Evolutionary conservation across 2,888 invertebrate genomes (phyloP).

Genomic region (Pherbina coryleti): DNA sequence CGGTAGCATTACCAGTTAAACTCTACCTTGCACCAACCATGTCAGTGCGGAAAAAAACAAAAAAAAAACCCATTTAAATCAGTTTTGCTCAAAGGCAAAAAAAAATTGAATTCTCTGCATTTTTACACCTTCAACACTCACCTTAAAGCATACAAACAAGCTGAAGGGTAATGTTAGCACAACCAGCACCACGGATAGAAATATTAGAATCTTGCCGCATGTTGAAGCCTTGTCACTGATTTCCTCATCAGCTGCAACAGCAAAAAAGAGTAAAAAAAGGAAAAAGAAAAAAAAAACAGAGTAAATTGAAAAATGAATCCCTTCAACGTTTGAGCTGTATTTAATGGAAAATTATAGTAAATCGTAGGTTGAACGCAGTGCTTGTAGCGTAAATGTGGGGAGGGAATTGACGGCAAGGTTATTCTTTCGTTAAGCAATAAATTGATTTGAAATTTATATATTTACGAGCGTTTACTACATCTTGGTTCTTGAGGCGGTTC

Average conservation of each 20-base stretch:
- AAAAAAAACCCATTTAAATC: neutral
- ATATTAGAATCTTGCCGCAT: constrained; percentile 86
- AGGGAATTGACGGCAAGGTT: no score
- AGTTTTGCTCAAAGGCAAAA: neutral
- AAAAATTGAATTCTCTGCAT: neutral
- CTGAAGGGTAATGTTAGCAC: constrained; percentile 91
- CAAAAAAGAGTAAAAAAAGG: constrained; percentile 17
- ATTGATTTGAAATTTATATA: no score
- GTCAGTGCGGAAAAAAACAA: neutral
- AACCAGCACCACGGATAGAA: constrained; percentile 86
- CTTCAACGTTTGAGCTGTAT: neutral
- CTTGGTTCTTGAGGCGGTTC: no score
- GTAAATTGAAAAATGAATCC: neutral
- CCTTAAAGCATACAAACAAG: constrained; percentile 93
- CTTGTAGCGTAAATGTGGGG: no score
- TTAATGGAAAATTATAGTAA: neutral
- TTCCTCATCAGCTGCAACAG: constrained; percentile 73
- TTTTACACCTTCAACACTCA: constrained; percentile 66
- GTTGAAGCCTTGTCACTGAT: constrained; percentile 76
- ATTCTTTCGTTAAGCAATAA: no score
- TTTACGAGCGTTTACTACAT: no score
- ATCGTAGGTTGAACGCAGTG: no score
- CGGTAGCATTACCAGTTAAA: neutral
- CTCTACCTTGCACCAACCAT: neutral
- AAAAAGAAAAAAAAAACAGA: neutral